Evolutionary conservation across 2,113 vertebrate species (phyloP), one percentile per base, ranked within the genome.

Genomic region (Pogona vitticeps): DNA sequence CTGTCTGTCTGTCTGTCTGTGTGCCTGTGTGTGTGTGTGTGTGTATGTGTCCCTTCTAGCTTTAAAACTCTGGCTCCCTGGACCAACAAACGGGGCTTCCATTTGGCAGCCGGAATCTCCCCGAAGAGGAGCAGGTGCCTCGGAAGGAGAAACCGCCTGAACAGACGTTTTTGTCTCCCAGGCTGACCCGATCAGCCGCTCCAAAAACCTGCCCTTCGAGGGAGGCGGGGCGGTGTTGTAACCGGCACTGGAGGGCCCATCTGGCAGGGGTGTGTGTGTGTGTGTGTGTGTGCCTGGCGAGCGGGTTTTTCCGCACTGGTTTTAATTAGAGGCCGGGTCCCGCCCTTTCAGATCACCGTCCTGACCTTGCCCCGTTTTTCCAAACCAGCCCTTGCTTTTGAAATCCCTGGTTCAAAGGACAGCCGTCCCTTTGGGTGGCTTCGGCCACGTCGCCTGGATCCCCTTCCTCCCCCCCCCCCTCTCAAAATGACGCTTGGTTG

Each of bases 101-200:
- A 10, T 42, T 42, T 42, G 72, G 20, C 72, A 75, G 36, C 8
- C 38, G 10, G 38, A 18, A 28, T 52, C 5, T 52, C 10, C 5
- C 5, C 5, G 10, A 52, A 52, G 46, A 52, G 46, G 46, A 52
- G 10, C 46, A 52, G 46, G 5, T 52, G 46, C 46, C 46, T 52
- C 3, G 61, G 6, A 23, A 63, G 3, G 61, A 63, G 20, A 18
- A 6, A 21, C 17, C 61, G 6, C 23, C 61, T 63, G 76, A 4
- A 17, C 33, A 85, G 42, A 67, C 73, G 38, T n/a, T n/a, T n/a
- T n/a, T 58, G 38, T 56, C 84, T 86, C 52, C 46, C 26, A 70
- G 84, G 76, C 76, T 31, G 82, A 82, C n/a, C 18, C 38, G 59
- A 83, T 73, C 56, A 38, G 31, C 52, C 33, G 10, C 83, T 78